Conservation (phyloP, 2,797 vertebrate species). For the Myiothlypis coronata region DNA sequence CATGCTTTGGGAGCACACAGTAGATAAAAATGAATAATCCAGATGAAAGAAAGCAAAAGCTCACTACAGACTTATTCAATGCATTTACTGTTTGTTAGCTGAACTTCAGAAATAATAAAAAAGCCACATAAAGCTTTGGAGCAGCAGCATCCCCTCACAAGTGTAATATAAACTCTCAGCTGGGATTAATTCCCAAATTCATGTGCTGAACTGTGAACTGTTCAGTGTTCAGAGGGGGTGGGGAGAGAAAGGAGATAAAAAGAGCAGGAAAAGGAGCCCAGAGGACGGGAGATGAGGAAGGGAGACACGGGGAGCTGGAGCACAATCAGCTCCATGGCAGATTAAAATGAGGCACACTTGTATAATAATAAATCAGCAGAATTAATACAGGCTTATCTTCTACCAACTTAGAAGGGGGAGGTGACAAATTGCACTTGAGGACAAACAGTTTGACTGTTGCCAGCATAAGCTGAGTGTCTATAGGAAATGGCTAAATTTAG, state of each 20-base stretch:
- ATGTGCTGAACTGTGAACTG: not conserved
- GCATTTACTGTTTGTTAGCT: not conserved
- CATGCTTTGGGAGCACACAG: not conserved
- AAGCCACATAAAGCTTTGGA: not conserved
- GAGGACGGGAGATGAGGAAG: not conserved
- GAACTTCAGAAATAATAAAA: not conserved
- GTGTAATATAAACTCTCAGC: not conserved
- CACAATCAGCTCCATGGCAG: not conserved
- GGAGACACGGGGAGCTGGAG: not conserved
- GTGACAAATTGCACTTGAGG: slow-evolving; percentile 38
- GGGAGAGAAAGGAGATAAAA: not conserved
- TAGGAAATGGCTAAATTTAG: slow-evolving; percentile 49
- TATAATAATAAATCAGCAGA: not conserved
- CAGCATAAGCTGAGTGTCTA: slow-evolving; percentile 5
- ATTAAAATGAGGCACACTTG: not conserved
- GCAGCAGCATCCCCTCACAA: not conserved
- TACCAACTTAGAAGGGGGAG: not conserved
- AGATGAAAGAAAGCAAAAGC: slow-evolving; percentile 8
- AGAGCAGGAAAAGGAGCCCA: not conserved
- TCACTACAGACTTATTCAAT: not conserved
- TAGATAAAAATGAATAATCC: not conserved
- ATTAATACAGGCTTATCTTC: slow-evolving; percentile 11
- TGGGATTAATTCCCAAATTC: not conserved
- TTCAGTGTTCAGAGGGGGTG: not conserved
- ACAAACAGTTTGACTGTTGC: slow-evolving; percentile 48